A percentile compares a stretch with the other conserved stretches of the same genome.
phyloP scores from a whole-genome alignment of 2,113 vertebrate genomes.

The Puma concolor region DNA sequence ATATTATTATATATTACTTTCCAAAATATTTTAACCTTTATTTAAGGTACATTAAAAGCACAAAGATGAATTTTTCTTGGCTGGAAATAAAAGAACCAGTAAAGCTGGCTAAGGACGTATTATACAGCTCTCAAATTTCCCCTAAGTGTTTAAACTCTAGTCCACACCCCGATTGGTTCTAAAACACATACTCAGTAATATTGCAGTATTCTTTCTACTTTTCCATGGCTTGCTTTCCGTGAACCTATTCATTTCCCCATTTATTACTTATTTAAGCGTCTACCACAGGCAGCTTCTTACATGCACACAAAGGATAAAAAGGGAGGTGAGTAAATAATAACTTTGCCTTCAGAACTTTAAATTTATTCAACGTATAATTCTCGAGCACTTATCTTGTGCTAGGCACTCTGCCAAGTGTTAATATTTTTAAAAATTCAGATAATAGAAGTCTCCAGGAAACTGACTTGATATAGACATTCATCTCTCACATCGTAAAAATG shows the following conservation, averaged over 20 bases:
- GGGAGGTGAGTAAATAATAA: not conserved
- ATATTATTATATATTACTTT: constrained; percentile 49
- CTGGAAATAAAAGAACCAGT: constrained; percentile 66
- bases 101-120: constrained; percentile 25
- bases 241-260: not conserved
- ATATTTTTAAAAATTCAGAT: not conserved
- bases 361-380: not conserved
- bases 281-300: not conserved
- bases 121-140: not conserved
- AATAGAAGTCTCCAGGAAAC: not conserved
- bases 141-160: not conserved
- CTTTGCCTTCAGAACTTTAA: not conserved
- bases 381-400: not conserved
- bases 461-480: not conserved
- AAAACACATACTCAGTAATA: not conserved
- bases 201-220: not conserved
- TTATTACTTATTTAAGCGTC: not conserved
- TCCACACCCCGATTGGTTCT: not conserved
- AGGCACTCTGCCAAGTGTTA: not conserved
- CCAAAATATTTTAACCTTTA: constrained; percentile 57
- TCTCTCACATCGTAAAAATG: not conserved
- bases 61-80: constrained; percentile 45
- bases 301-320: not conserved
- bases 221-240: not conserved
- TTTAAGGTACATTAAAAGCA: constrained; percentile 37